Conservation (phyloP, 2,888 invertebrate genomes). For the Chaitophorus viminalis region DNA sequence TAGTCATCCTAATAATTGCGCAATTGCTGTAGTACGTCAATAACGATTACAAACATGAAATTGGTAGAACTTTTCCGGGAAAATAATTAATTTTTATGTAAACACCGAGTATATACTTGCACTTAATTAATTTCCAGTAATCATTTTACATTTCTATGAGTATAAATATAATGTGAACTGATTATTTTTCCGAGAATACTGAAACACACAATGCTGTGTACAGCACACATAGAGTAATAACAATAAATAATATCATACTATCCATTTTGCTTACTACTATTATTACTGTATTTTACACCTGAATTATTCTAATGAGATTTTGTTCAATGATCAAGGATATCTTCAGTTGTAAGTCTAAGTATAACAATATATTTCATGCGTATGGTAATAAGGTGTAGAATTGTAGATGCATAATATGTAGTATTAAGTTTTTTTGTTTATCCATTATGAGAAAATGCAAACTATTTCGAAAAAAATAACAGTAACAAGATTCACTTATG, state of each 20-base stretch:
- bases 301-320: background rate
- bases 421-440: no score
- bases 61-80: conserved; percentile 21
- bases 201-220: background rate
- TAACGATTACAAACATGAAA: background rate
- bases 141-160: background rate
- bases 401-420: no score
- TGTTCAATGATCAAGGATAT: background rate
- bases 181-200: background rate
- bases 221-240: background rate
- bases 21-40: background rate
- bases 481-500: no score
- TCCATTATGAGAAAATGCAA: no score
- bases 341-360: background rate
- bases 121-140: background rate
- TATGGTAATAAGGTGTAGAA: no score
- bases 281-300: background rate
- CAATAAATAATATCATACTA: no score
- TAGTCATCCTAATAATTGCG: background rate
- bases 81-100: conserved; percentile 5
- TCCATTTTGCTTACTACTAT: no score
- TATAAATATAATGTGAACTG: background rate
- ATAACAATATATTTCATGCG: no score
- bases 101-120: background rate
- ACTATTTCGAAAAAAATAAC: no score